Conservation (phyloP, 2,888 invertebrate genomes). For the Ectemnius cavifrons region DNA sequence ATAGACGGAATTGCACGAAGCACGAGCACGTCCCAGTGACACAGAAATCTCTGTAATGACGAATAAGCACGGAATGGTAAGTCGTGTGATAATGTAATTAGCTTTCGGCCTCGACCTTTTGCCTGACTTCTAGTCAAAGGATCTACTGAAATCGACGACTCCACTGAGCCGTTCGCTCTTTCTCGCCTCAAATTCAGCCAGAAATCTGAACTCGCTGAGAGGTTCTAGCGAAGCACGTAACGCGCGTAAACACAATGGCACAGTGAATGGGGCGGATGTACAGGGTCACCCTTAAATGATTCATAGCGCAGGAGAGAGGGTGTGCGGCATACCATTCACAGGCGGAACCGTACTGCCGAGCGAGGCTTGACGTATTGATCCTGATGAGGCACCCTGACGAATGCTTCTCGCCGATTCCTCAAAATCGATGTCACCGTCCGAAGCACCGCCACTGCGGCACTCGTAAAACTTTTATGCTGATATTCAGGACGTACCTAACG, state of each 20-base stretch:
- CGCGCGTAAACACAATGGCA: conserved; percentile 43
- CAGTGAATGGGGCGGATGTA: conserved; percentile 40
- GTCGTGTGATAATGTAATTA: conserved; percentile 5
- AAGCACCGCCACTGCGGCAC: background rate
- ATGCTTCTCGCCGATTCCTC: conserved; percentile 21
- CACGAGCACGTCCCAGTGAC: background rate
- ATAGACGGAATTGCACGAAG: too few relatives aligned
- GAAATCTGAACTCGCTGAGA: conserved; percentile 30
- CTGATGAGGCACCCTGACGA: conserved; percentile 33
- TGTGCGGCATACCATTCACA: conserved; percentile 58
- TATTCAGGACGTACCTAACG: background rate
- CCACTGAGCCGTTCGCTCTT: too few relatives aligned
- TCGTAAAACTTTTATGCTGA: background rate
- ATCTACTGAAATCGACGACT: too few relatives aligned
- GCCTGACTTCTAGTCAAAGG: too few relatives aligned
- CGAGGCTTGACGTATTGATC: conserved; percentile 63
- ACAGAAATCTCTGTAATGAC: conserved; percentile 1
- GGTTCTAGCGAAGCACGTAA: conserved; percentile 27
- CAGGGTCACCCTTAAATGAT: conserved; percentile 66
- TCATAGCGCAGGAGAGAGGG: conserved; percentile 58
- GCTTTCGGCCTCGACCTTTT: conserved; percentile 2
- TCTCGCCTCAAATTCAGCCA: background rate
- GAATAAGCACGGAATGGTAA: background rate
- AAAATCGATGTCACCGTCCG: background rate
- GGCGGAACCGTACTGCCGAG: conserved; percentile 52